phyloP scores from a whole-genome alignment of 2,797 vertebrate species.

The Eleutherodactylus coqui region DNA sequence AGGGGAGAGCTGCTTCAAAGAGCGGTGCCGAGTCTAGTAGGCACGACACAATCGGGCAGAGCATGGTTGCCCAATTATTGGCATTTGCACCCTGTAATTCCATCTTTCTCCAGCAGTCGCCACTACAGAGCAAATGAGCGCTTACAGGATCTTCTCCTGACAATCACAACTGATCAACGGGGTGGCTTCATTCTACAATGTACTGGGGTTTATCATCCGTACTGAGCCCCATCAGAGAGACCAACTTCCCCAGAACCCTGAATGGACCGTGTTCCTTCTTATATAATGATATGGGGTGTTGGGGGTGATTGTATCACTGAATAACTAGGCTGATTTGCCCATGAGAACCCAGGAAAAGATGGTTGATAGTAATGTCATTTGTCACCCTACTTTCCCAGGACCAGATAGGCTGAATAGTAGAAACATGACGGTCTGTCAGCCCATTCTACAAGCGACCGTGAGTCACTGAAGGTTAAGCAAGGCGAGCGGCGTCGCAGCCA shows the following conservation, averaged over 20 bases:
- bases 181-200: too few species aligned
- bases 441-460: background rate
- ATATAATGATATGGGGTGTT: background rate
- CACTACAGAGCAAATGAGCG: background rate
- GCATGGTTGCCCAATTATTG: too few species aligned
- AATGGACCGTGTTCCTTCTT: background rate
- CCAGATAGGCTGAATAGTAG: background rate
- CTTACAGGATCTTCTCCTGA: background rate
- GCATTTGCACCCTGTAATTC: background rate
- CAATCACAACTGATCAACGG: background rate
- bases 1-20: too few species aligned
- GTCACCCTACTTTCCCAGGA: background rate
- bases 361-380: background rate
- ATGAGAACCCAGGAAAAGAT: background rate
- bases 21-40: background rate
- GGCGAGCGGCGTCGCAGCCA: background rate
- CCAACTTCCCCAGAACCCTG: background rate
- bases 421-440: background rate
- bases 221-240: too few species aligned
- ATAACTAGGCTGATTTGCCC: background rate
- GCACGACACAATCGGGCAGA: too few species aligned
- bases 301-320: background rate
- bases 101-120: too few species aligned
- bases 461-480: constrained; percentile 34
- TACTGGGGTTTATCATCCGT: too few species aligned